phyloP scores from a whole-genome alignment of 2,888 invertebrate genomes.

The Diarsia brunnea region DNA sequence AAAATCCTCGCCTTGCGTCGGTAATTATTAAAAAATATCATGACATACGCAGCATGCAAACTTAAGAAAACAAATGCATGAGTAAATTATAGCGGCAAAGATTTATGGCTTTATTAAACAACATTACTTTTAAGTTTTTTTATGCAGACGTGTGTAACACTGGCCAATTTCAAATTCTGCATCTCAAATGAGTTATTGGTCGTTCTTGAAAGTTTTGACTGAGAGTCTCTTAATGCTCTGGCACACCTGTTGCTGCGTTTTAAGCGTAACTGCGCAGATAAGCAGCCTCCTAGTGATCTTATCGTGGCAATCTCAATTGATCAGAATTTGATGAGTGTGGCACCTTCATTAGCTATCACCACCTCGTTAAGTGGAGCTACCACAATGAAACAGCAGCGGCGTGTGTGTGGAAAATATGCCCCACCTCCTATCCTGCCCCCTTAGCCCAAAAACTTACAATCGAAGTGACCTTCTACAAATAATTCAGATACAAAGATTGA shows the following conservation, averaged over 20 bases:
- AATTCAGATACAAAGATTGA: too few relatives aligned
- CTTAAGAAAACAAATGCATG: constrained; percentile 15
- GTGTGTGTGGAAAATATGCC: too few relatives aligned
- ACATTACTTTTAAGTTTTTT: constrained; percentile 21
- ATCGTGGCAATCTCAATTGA: too few relatives aligned
- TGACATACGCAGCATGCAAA: constrained; percentile 18
- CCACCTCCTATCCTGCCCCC: too few relatives aligned
- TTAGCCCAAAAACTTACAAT: too few relatives aligned
- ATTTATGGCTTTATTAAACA: constrained; percentile 48
- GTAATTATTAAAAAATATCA: constrained; percentile 21
- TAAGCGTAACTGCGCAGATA: not conserved
- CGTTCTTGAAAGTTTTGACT: constrained; percentile 6
- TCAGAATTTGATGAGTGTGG: not conserved
- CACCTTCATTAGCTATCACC: not conserved
- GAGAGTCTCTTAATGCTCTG: not conserved
- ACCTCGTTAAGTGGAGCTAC: too few relatives aligned
- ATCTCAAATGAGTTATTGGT: constrained; percentile 32
- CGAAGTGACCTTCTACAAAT: too few relatives aligned
- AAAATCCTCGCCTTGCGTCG: not conserved
- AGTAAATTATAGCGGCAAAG: constrained; percentile 13
- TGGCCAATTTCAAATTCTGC: constrained; percentile 40
- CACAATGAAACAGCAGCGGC: too few relatives aligned
- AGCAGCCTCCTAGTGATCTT: not conserved
- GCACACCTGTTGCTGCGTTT: not conserved
- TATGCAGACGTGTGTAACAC: constrained; percentile 10